Percentiles rank a stretch among this genome's conserved stretches.
Conservation (phyloP, 2,797 vertebrate genomes). For the Dromococcyx pavoninus region DNA sequence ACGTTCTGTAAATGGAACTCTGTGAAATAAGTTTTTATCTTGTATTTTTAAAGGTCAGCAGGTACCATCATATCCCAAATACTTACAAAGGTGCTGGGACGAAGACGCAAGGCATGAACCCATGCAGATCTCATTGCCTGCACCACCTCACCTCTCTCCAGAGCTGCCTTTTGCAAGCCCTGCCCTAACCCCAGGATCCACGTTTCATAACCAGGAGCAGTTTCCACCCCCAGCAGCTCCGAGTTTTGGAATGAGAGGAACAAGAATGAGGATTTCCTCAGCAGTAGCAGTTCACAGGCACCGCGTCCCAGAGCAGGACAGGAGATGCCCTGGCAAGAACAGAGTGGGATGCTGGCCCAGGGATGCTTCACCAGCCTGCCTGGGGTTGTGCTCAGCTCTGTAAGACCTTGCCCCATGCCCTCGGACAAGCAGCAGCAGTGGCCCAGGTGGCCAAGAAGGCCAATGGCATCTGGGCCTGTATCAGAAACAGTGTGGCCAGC, state of each 20-base stretch:
- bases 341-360: rapidly evolving
- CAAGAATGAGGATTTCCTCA: rapidly evolving
- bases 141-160: neutral
- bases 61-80: neutral
- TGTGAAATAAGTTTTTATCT: neutral
- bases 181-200: neutral
- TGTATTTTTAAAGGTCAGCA: neutral
- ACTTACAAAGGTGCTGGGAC: neutral
- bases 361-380: neutral
- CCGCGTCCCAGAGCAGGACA: neutral
- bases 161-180: neutral
- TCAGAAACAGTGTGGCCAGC: no score
- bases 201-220: rapidly evolving
- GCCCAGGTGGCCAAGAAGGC: no score
- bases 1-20: constrained; percentile 8
- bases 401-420: rapidly evolving
- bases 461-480: no score
- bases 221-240: neutral
- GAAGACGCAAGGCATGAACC: neutral
- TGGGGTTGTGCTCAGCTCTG: rapidly evolving
- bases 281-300: neutral
- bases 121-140: neutral
- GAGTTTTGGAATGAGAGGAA: neutral
- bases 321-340: neutral
- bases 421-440: neutral